These are phyloP conservation scores for Grus americana DNA, from an alignment of 2,113 vertebrate species.

Conservation along the genomic window DNA sequence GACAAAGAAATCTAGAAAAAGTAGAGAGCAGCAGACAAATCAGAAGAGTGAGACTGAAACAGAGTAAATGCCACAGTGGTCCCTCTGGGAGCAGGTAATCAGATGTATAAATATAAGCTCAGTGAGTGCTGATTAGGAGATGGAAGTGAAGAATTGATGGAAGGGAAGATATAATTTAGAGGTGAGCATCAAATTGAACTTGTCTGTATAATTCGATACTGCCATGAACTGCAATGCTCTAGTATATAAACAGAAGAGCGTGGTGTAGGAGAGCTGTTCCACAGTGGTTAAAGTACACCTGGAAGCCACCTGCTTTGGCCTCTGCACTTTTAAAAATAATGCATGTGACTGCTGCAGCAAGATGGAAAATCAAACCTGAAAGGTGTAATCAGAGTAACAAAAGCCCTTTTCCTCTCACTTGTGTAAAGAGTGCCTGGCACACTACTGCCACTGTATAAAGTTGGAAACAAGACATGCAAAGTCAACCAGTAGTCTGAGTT, in stretches of 20 bases:
- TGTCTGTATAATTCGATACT: background rate
- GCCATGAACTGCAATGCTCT: background rate
- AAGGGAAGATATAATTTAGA: background rate
- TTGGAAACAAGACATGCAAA: background rate
- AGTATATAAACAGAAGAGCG: background rate
- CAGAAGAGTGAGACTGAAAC: background rate
- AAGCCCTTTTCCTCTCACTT: background rate
- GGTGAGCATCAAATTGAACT: background rate
- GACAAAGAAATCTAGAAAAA: background rate
- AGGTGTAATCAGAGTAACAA: background rate
- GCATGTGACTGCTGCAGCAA: background rate
- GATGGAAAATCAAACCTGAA: background rate
- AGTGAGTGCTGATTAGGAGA: background rate
- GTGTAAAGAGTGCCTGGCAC: background rate
- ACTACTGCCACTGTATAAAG: accelerated
- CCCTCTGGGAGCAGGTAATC: background rate
- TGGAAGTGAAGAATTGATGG: background rate
- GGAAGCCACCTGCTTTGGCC: background rate
- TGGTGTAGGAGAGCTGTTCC: background rate
- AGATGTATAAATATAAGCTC: background rate
- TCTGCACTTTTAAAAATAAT: background rate
- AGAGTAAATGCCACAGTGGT: background rate
- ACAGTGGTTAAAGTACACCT: background rate
- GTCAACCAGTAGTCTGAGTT: background rate
- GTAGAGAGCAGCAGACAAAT: background rate